phyloP scores from a whole-genome alignment of 2,113 vertebrate species.

The Oriolus oriolus region DNA sequence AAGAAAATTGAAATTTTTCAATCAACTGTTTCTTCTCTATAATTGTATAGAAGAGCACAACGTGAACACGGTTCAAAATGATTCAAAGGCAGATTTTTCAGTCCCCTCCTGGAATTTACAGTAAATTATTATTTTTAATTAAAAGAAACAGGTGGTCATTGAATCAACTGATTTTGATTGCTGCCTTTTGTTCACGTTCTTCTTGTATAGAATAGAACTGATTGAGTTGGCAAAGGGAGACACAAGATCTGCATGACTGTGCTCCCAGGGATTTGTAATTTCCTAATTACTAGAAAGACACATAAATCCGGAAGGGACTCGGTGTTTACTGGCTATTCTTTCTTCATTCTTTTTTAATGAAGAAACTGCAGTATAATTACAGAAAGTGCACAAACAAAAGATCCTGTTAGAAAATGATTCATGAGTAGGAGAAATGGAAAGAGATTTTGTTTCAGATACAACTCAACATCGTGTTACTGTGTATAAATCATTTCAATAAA shows the following conservation, averaged over 20 bases:
- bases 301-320: neutral
- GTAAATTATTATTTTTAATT: conserved; percentile 27
- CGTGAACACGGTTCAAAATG: neutral
- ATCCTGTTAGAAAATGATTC: neutral
- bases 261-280: conserved; percentile 30
- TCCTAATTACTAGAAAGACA: conserved; percentile 44
- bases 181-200: conserved; percentile 18
- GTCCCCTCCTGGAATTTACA: neutral
- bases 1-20: neutral
- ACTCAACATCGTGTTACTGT: neutral
- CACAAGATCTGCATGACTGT: neutral
- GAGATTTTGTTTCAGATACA: neutral
- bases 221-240: conserved; percentile 35
- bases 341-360: conserved; percentile 41
- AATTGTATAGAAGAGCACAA: neutral
- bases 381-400: conserved; percentile 2
- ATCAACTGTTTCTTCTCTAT: neutral
- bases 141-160: conserved; percentile 33
- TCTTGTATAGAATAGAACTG: neutral
- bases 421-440: neutral
- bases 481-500: neutral
- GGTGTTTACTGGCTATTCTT: neutral
- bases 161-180: conserved; percentile 6
- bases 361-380: conserved; percentile 36
- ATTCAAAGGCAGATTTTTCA: neutral